phyloP scores from a whole-genome alignment of 2,113 vertebrate species.

The Speoplatyrhinus poulsoni region DNA sequence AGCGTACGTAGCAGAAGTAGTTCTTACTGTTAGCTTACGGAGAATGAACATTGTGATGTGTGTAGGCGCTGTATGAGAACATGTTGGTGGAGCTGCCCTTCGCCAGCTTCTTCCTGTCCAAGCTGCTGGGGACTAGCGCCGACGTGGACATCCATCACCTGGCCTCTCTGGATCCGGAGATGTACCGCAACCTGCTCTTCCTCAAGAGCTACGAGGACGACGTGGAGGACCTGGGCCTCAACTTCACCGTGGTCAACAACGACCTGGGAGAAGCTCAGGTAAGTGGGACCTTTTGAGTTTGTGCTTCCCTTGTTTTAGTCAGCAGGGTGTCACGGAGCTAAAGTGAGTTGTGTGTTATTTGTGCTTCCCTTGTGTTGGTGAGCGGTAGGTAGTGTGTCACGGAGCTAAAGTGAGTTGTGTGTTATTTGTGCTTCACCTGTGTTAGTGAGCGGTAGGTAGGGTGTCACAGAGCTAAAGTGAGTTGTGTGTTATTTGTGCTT shows the following conservation, averaged over 20 bases:
- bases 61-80: slow-evolving; percentile 96
- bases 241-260: slow-evolving; percentile 98
- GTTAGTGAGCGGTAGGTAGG: too few relatives aligned
- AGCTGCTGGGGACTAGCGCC: slow-evolving; percentile 93
- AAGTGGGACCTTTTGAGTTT: slow-evolving; percentile 2
- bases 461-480: too few relatives aligned
- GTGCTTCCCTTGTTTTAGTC: too few relatives aligned
- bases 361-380: too few relatives aligned
- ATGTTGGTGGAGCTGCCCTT: slow-evolving; percentile 98
- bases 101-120: slow-evolving; percentile 98
- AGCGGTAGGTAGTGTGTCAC: too few relatives aligned
- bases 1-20: slow-evolving; percentile 14
- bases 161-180: slow-evolving; percentile 94
- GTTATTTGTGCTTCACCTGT: too few relatives aligned
- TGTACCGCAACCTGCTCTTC: slow-evolving; percentile 96
- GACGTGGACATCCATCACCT: slow-evolving; percentile 98
- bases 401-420: too few relatives aligned
- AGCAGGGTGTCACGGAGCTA: too few relatives aligned
- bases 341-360: too few relatives aligned
- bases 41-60: slow-evolving; percentile 7
- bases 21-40: slow-evolving; percentile 23
- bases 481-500: too few relatives aligned
- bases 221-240: slow-evolving; percentile 95
- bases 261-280: slow-evolving; percentile 97
- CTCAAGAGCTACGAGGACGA: slow-evolving; percentile 97